Base-by-base conservation (phyloP, 1,140 invertebrate genomes). In the Drosophila erecta region DNA sequence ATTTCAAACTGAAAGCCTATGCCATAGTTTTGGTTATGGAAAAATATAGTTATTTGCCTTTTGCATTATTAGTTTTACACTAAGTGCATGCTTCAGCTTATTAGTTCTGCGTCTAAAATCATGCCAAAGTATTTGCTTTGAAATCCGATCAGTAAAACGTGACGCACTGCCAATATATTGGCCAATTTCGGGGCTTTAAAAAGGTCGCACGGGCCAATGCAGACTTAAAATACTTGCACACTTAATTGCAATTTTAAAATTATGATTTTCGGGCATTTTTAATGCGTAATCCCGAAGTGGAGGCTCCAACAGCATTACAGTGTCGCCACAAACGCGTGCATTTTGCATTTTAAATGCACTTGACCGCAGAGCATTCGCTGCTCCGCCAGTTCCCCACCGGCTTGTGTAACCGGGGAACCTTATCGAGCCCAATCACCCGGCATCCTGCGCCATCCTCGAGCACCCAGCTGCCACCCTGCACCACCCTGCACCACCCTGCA, bases 291-390 rank as follows among this genome's bases (percentile, higher is more conserved):
- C 64, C 64, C 46, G 14, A 47, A 46, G 53, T 56, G 53, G 40
- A 40, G 12, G 17, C 54, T 1, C 22, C 30, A 14, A 12, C 3
- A 33, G 17, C 40, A 20, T 17, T 30, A 51, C 56, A 56, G 44
- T 14, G 37, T 50, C 33, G 61, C 58, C 61, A 22, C 76, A 79
- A 73, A 61, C 61, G 71, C 59, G 41, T 76, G 56, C 65, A 81
- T 65, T 81, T 73, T 44, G 79, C 69, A 81, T 78, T 81, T 83
- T 49, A 83, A 83, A 83, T 83, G 59, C 57, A 54, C 62, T 83
- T 62, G 58, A 78, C 79, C 79, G 35, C 79, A 75, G 17, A 75
- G 17, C 44, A 49, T 30, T 40, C 27, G 59, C 47, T 59, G 54
- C 22, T 17, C 14, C 17, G 30, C 38, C 50, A 30, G 40, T 40